Conservation (phyloP, 2,797 vertebrate genomes). For the Catamblyrhynchus diadema region DNA sequence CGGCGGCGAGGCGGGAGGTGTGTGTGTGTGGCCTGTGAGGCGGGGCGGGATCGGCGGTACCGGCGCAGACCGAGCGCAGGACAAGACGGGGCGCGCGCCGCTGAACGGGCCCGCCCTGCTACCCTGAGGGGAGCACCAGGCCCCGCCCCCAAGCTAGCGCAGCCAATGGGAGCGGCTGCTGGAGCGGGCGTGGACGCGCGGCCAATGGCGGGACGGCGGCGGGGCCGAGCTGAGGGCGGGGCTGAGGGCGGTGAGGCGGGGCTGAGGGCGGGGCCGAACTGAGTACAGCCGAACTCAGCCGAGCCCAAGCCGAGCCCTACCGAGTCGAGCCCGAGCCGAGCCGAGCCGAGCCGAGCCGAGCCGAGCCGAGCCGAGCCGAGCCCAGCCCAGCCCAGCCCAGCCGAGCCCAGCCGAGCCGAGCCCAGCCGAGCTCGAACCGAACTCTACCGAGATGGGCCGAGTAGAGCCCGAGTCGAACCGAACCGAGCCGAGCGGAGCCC, state of each 20-base stretch:
- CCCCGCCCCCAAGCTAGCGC: not conserved
- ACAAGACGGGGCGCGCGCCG: not conserved
- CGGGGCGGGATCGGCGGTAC: not conserved
- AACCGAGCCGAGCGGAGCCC: not conserved
- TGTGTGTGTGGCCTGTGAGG: not conserved
- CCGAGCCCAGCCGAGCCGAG: too few species aligned
- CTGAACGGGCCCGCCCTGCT: not conserved
- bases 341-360: too few species aligned
- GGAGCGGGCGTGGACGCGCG: not conserved
- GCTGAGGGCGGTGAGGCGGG: not conserved
- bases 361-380: accelerated
- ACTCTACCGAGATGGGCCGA: not conserved
- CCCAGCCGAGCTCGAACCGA: not conserved
- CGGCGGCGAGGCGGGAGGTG: not conserved
- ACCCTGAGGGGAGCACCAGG: accelerated
- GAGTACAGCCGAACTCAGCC: accelerated
- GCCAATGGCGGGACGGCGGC: not conserved
- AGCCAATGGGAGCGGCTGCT: not conserved
- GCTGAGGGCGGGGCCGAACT: not conserved
- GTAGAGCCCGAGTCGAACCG: too few species aligned
- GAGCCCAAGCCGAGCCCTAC: not conserved
- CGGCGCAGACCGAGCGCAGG: not conserved
- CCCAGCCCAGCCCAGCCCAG: not conserved
- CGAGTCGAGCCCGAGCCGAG: not conserved
- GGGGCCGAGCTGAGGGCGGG: not conserved